Evolutionary conservation across 2,888 invertebrate genomes (phyloP).

Genomic region (Asteroscopus sphinx): DNA sequence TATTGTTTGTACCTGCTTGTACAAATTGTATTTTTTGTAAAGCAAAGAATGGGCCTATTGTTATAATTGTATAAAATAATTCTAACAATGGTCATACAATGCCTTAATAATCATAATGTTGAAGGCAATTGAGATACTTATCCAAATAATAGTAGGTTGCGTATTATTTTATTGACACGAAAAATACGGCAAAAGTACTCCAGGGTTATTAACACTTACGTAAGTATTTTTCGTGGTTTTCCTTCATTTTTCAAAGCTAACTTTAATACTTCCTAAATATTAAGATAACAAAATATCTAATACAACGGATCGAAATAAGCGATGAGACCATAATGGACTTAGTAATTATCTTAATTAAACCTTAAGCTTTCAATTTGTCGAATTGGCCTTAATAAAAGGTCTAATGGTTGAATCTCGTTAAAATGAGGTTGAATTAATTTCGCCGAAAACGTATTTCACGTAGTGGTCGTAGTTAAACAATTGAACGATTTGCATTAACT

Average conservation of each 20-base stretch:
- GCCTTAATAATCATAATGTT: constrained; percentile 36
- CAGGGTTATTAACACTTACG: background rate
- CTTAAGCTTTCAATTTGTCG: constrained; percentile 70
- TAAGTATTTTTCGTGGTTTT: background rate
- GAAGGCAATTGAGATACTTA: constrained; percentile 47
- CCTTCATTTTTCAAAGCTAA: background rate
- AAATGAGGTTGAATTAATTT: constrained; percentile 64
- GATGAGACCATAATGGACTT: constrained; percentile 51
- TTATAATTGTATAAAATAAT: constrained; percentile 28
- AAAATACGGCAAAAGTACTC: constrained; percentile 5
- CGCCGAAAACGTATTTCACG: constrained; percentile 59
- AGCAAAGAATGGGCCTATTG: constrained; percentile 45
- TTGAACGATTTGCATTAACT: constrained; percentile 54
- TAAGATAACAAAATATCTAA: constrained; percentile 27
- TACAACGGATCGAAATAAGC: constrained; percentile 39
- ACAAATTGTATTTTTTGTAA: constrained; percentile 33
- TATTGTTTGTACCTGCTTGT: too few relatives aligned
- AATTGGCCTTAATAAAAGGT: constrained; percentile 70
- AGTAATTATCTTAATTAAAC: constrained; percentile 66
- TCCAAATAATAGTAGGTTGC: constrained; percentile 23
- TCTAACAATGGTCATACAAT: constrained; percentile 22
- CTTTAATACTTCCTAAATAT: too few relatives aligned
- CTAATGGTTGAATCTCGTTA: constrained; percentile 64
- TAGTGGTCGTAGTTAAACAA: constrained; percentile 53
- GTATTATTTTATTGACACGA: constrained; percentile 18